These are phyloP conservation scores for Thalassoma bifasciatum DNA, from an alignment of 2,113 vertebrate species.

Conservation along the genomic window DNA sequence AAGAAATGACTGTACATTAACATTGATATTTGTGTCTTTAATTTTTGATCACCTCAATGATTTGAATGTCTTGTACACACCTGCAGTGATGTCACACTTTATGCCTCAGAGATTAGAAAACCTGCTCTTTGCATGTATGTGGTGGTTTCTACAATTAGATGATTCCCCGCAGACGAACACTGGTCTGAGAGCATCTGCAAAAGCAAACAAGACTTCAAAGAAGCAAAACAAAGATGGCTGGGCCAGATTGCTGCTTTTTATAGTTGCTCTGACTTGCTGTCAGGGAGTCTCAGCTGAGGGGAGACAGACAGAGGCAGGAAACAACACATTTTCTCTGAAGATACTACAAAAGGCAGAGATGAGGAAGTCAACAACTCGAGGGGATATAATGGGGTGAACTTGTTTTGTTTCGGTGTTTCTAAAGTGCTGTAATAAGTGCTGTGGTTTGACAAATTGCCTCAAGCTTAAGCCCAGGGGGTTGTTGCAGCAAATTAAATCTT, in stretches of 20 bases:
- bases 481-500: slow-evolving; percentile 58
- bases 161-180: slow-evolving; percentile 25
- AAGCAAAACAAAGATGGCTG: slow-evolving; percentile 55
- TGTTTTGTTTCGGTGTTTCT: slow-evolving; percentile 63
- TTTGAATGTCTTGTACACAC: not conserved
- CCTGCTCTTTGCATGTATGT: not conserved
- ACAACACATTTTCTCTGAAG: slow-evolving; percentile 61
- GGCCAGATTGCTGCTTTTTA: slow-evolving; percentile 59
- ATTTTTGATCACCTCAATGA: not conserved
- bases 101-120: not conserved
- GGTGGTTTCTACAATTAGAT: slow-evolving; percentile 18
- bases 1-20: no score
- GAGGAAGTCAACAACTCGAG: slow-evolving; percentile 64
- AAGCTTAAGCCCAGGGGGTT: slow-evolving; percentile 54
- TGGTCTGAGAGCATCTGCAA: slow-evolving; percentile 48
- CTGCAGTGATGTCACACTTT: not conserved
- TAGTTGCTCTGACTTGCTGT: slow-evolving; percentile 56
- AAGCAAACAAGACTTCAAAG: slow-evolving; percentile 66
- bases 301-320: slow-evolving; percentile 56
- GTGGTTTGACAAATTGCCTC: slow-evolving; percentile 70
- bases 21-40: not conserved
- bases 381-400: slow-evolving; percentile 60
- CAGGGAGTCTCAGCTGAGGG: slow-evolving; percentile 40
- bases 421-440: slow-evolving; percentile 70
- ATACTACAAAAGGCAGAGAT: slow-evolving; percentile 53